A percentile compares a stretch with the other conserved stretches of the same genome.
phyloP scores from a whole-genome alignment of 2,113 vertebrate genomes.

The Varanus salvator region DNA sequence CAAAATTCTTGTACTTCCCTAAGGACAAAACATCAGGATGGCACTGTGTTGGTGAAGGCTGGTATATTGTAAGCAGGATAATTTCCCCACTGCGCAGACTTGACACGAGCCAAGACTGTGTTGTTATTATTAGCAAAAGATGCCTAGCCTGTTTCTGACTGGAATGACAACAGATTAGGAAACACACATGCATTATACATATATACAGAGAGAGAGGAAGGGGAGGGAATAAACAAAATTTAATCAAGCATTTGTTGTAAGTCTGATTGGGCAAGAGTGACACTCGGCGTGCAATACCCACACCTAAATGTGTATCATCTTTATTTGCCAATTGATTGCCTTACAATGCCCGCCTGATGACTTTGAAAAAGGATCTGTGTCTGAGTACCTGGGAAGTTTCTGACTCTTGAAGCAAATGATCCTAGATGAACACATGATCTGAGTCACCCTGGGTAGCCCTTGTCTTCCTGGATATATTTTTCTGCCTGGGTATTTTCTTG shows the following conservation, averaged over 20 bases:
- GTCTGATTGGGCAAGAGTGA: background rate
- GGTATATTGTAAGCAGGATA: background rate
- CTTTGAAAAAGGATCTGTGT: too few relatives aligned
- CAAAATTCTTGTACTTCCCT: too few relatives aligned
- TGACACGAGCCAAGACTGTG: background rate
- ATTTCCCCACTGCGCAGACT: too few relatives aligned
- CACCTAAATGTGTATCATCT: background rate
- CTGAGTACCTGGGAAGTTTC: too few relatives aligned
- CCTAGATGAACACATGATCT: too few relatives aligned
- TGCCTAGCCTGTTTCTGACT: background rate
- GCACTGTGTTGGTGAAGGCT: background rate
- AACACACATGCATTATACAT: background rate
- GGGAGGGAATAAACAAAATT: background rate
- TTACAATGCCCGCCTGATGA: too few relatives aligned
- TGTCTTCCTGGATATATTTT: too few relatives aligned
- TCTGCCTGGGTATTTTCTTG: too few relatives aligned
- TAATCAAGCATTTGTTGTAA: background rate
- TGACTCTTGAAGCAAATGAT: too few relatives aligned
- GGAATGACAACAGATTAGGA: background rate
- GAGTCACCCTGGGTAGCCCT: too few relatives aligned
- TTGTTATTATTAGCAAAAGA: background rate
- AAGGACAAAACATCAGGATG: too few relatives aligned
- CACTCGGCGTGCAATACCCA: too few relatives aligned
- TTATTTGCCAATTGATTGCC: background rate
- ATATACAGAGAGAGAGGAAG: background rate